phyloP scores from a whole-genome alignment of 30 jellyfish, hydroid and myxozoan genomes.

The Turritopsis dohrnii region DNA sequence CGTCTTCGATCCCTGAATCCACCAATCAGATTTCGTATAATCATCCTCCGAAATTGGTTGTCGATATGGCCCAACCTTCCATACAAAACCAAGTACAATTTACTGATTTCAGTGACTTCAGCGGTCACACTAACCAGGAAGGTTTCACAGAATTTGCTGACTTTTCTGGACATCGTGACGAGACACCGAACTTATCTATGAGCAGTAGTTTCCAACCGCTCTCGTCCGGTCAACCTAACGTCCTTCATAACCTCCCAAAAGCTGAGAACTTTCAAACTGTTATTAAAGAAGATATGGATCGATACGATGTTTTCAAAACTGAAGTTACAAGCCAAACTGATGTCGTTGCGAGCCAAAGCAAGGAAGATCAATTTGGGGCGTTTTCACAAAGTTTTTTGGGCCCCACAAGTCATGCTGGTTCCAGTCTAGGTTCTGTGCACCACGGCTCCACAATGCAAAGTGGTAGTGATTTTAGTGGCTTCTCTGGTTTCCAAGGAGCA shows the following conservation, averaged over 20 bases:
- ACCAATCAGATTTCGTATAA: not conserved
- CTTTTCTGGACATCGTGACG: not conserved
- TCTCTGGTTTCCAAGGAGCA: not conserved
- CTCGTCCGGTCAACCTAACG: not conserved
- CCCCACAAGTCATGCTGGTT: not conserved
- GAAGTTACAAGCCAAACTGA: not conserved
- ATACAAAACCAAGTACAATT: not conserved
- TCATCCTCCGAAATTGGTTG: not conserved
- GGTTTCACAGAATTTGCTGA: not conserved
- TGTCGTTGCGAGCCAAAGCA: not conserved
- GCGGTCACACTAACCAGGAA: not conserved
- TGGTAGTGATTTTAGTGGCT: not conserved
- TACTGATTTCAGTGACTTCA: not conserved
- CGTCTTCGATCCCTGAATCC: not conserved
- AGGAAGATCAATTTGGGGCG: not conserved
- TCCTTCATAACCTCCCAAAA: not conserved
- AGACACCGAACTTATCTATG: not conserved
- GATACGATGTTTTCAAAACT: not conserved
- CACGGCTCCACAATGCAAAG: not conserved
- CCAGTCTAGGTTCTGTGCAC: not conserved
- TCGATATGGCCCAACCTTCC: not conserved
- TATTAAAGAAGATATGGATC: not conserved
- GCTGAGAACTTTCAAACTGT: not conserved
- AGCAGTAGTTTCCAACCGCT: not conserved
- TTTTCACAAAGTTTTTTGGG: not conserved